Percentiles rank a stretch among this genome's conserved stretches.
These are phyloP conservation scores for Rhinella marina DNA, from an alignment of 2,797 vertebrate species.

Conservation along the genomic window DNA sequence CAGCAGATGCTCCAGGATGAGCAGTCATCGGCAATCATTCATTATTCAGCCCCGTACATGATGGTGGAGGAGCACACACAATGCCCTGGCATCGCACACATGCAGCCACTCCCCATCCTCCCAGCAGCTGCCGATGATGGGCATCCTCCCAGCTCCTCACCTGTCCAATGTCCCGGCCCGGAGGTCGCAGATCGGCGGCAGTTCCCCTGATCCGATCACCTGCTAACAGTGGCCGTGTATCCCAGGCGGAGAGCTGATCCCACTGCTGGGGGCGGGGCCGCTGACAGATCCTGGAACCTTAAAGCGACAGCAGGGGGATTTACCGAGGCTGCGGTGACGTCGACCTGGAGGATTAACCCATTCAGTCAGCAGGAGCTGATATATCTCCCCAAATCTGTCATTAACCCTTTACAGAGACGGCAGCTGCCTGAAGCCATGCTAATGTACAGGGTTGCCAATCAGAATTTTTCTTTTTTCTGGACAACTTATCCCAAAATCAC, in stretches of 20 bases:
- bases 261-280: conserved; percentile 38
- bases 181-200: no score
- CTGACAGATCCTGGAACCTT: conserved; percentile 42
- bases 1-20: conserved; percentile 52
- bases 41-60: conserved; percentile 43
- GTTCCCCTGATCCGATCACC: background rate
- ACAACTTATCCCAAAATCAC: no score
- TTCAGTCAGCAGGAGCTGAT: background rate
- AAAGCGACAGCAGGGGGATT: conserved; percentile 26
- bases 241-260: background rate
- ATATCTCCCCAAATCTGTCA: background rate
- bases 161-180: background rate
- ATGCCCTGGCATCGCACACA: background rate
- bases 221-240: background rate
- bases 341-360: conserved; percentile 8
- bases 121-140: no score
- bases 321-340: conserved; percentile 21
- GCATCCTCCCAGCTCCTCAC: background rate
- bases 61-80: background rate
- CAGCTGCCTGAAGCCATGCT: no score
- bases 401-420: no score
- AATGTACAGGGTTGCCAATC: no score
- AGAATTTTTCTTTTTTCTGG: no score
- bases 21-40: background rate
- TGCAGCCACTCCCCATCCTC: background rate